These are phyloP conservation scores for Drusus annulatus DNA, from an alignment of 1,140 invertebrate species.

Conservation along the genomic window DNA sequence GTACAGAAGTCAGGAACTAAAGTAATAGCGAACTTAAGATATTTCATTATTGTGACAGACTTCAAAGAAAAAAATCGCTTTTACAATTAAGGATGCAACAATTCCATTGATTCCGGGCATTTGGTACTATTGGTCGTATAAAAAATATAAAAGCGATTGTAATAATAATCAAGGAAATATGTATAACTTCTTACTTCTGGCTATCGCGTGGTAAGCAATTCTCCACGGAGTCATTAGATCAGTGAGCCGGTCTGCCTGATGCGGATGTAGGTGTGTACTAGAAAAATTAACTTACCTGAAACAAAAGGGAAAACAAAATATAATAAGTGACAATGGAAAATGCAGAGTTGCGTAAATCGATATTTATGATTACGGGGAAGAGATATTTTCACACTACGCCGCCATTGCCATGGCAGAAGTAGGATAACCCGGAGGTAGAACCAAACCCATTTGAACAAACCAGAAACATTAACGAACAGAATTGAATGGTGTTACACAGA, in stretches of 20 bases:
- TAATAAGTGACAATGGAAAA: slow-evolving; percentile 1
- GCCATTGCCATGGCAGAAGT: not conserved
- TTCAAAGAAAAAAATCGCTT: no score
- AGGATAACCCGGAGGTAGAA: slow-evolving; percentile 1
- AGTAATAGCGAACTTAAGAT: no score
- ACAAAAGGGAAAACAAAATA: slow-evolving; percentile 27
- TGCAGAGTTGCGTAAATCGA: not conserved
- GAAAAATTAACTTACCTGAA: slow-evolving; percentile 35
- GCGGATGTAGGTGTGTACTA: slow-evolving; percentile 4
- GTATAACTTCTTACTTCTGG: slow-evolving; percentile 10
- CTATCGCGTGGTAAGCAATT: slow-evolving; percentile 6
- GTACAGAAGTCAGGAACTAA: no score
- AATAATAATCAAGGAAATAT: not conserved
- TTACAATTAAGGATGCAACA: no score
- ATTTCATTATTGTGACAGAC: no score
- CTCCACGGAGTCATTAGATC: slow-evolving; percentile 27
- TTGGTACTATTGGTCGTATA: no score
- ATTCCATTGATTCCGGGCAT: no score
- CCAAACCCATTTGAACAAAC: slow-evolving; percentile 23
- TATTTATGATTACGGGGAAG: not conserved
- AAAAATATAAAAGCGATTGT: no score
- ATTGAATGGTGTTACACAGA: slow-evolving; percentile 9
- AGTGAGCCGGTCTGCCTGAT: not conserved
- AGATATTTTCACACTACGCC: not conserved
- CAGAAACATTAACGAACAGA: slow-evolving; percentile 16